Evolutionary conservation across 2,797 vertebrate genomes (phyloP).

Genomic region (Cyprinodon diabolis): DNA sequence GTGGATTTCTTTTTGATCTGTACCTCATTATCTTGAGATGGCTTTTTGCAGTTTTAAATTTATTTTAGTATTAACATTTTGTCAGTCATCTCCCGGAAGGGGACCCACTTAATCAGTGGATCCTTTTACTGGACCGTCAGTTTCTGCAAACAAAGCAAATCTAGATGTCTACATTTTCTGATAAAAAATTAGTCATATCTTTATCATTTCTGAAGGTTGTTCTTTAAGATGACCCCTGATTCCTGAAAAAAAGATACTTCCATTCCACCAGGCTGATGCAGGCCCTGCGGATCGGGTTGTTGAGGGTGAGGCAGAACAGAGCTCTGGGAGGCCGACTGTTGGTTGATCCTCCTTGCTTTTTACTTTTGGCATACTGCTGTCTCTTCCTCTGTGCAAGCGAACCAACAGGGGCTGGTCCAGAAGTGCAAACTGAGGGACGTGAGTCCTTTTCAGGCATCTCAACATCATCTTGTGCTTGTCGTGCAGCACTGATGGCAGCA

Average conservation of each 20-base stretch:
- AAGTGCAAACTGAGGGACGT: conserved; percentile 58
- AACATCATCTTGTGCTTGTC: conserved; percentile 86
- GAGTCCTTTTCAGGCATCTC: conserved; percentile 84
- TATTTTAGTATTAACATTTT: no score
- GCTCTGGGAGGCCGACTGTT: conserved; percentile 95
- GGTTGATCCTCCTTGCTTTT: conserved; percentile 94
- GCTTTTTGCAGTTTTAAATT: not conserved
- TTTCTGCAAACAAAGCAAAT: not conserved
- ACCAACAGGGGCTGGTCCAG: conserved; percentile 83
- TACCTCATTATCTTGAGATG: not conserved
- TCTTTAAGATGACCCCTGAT: not conserved
- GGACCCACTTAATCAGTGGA: not conserved
- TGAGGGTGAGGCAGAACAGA: conserved; percentile 98
- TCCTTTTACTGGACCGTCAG: not conserved
- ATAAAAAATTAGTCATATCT: not conserved
- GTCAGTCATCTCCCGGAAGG: no score
- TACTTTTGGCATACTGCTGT: conserved; percentile 98
- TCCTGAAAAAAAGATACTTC: conserved; percentile 93
- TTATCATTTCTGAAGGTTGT: not conserved
- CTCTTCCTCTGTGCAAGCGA: conserved; percentile 96
- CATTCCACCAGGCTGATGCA: conserved; percentile 99
- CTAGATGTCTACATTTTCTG: not conserved
- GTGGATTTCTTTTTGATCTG: not conserved
- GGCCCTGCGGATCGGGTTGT: conserved; percentile 97
- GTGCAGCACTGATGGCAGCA: conserved; percentile 91